Base-by-base conservation (phyloP, 2,888 invertebrate genomes). In the Mesorhabditis spiculigera region DNA sequence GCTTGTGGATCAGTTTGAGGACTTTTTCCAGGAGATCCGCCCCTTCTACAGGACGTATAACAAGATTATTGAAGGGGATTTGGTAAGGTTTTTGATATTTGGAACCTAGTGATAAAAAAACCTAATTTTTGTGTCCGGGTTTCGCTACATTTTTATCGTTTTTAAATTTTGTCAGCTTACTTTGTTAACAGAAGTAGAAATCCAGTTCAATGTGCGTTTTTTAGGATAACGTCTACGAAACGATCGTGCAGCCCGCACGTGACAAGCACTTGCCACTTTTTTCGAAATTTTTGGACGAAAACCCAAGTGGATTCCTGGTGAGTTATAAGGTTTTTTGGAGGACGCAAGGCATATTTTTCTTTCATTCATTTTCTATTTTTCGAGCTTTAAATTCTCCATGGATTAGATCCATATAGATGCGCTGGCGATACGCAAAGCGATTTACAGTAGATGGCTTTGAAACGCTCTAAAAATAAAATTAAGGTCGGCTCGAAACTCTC, bases 141-240 rank as follows among this genome's bases (percentile, higher is more conserved):
- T n/a, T 28, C 28, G 28, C 28, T 28, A 28, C 28, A 28, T 28
- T 28, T 28, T 28, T 28, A 28, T 28, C 28, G n/a, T 28, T 28
- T 28, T 28, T 28, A 28, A 28, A 28, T 28, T 28, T 3, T 28
- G 28, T 1, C 28, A 28, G 3, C 1, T 3, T 28, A 28, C 28
- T 28, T 28, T 1, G 1, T 28, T 28, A 28, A 28, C 3, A 1
- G 28, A 28, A 28, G 28, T 28, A 1, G 28, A 28, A 28, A 28
- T 3, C 28, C 28, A n/a, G 1, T 13, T n/a, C 3, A 50, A 50
- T 1, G 8, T 13, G 58, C 58, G n/a, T n/a, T 50, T 50, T 50
- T n/a, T 50, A 50, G 58, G n/a, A 50, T 50, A n/a, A 50, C n/a
- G 58, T 50, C 58, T 50, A 50, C n/a, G 58, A 50, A 13, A 50